Evolutionary conservation across 2,888 invertebrate species (phyloP), one percentile per base, ranked within the genome.

Genomic region (Mythimna ferrago): DNA sequence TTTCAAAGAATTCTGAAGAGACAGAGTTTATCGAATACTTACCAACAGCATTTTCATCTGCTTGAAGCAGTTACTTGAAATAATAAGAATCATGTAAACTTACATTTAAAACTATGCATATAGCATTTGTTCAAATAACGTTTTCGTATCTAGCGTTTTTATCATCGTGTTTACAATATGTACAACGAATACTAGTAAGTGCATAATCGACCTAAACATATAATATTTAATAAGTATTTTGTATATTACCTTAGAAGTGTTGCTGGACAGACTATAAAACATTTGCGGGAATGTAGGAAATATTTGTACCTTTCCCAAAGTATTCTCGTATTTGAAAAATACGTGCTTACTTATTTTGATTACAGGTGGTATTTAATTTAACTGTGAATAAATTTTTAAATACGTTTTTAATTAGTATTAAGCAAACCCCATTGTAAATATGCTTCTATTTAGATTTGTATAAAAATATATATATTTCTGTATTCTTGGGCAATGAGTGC

Each of bases 401-500:
- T 48, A 70, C 7, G 0, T 58, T 26, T 48, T 66, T 48, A 62
- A 64, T 65, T 78, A 80, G 51, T n/a, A 11, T 69, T 89, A 89
- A 86, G 91, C 88, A 86, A 89, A 90, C 89, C 88, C 88, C 87
- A 79, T 80, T 89, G 89, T 90, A 87, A 73, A 78, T 83, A 87
- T 26, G 72, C 74, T 86, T 83, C 16, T 72, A 76, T 62, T 73
- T 71, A 74, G 68, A 63, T 7, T 62, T 78, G 66, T 66, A 51
- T 21, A 32, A 65, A 76, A 67, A 79, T 87, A 82, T 84, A 77
- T 82, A 88, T 89, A 90, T 93, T 93, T 94, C 91, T 93, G 91
- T 91, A 93, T 90, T 95, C 93, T 66, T 69, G 96, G 96, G 96
- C 96, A 96, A 96, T 96, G 92, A 93, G 90, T 94, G 86, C 91